Evolutionary conservation across 2,113 vertebrate genomes (phyloP).

Genomic region (Neodontobutis hainanensis): DNA sequence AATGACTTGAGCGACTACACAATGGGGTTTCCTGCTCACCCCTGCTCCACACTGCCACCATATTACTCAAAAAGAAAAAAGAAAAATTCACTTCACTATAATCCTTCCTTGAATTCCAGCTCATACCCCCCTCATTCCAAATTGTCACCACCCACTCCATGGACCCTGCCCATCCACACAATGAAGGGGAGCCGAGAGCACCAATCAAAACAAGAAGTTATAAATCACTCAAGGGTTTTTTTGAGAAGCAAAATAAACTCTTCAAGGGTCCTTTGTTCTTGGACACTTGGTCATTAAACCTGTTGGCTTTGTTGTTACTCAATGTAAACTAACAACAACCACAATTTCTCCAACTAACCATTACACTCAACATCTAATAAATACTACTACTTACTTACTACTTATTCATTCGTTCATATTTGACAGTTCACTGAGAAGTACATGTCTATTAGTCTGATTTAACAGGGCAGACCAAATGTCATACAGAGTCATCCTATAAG

Average conservation of each 20-base stretch:
- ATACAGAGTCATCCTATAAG: too few relatives aligned
- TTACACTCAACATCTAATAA: too few relatives aligned
- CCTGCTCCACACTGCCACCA: constrained; percentile 9
- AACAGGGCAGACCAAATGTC: too few relatives aligned
- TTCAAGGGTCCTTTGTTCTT: constrained; percentile 1
- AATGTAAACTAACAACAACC: not conserved
- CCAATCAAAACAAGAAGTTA: constrained; percentile 61
- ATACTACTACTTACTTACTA: too few relatives aligned
- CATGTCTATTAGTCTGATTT: too few relatives aligned
- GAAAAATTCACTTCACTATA: constrained; percentile 48
- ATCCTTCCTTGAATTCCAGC: constrained; percentile 32
- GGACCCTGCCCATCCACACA: constrained; percentile 19
- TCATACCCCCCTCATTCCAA: constrained; percentile 24
- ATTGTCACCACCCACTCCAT: constrained; percentile 16
- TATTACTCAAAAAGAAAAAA: constrained; percentile 29
- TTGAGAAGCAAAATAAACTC: constrained; percentile 30
- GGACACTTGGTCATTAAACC: constrained; percentile 5
- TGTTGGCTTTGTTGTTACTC: not conserved
- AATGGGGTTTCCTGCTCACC: constrained; percentile 76
- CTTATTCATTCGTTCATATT: too few relatives aligned
- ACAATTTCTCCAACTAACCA: too few relatives aligned
- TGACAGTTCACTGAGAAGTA: too few relatives aligned
- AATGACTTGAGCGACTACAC: constrained; percentile 75
- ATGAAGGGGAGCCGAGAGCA: constrained; percentile 7
- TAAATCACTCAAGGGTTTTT: constrained; percentile 50